These are phyloP conservation scores for Anolis sagrei DNA, from an alignment of 2,113 vertebrate species.

Conservation along the genomic window DNA sequence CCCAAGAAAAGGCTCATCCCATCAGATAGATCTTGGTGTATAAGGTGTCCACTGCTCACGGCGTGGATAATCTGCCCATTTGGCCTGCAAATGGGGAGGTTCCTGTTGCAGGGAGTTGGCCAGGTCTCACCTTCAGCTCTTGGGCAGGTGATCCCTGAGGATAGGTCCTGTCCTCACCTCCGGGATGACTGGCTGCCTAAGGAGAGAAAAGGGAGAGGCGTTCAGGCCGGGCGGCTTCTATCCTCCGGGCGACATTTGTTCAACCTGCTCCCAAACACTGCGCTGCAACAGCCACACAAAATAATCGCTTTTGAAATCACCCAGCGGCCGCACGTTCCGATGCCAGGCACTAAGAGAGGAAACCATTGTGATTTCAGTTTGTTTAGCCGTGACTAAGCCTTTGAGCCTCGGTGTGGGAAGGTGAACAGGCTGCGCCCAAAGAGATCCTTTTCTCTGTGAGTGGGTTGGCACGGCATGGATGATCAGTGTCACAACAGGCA, in stretches of 20 bases:
- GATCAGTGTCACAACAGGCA: neutral
- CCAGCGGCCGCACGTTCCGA: neutral
- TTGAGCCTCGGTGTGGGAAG: neutral
- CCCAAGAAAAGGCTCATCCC: neutral
- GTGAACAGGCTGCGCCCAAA: neutral
- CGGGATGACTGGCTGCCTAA: slow-evolving; percentile 84
- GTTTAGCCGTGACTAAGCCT: neutral
- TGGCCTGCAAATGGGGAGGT: neutral
- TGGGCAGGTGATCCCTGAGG: slow-evolving; percentile 55
- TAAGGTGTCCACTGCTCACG: accelerated
- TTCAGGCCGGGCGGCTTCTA: neutral
- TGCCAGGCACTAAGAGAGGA: no score
- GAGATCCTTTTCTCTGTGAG: neutral
- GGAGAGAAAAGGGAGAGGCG: slow-evolving; percentile 46
- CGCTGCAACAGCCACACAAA: neutral
- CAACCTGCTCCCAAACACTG: neutral
- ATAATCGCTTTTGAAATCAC: neutral
- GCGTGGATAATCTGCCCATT: slow-evolving; percentile 23
- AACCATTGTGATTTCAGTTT: neutral
- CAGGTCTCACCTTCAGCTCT: slow-evolving; percentile 41
- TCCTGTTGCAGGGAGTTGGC: slow-evolving; percentile 83
- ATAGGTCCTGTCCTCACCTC: slow-evolving; percentile 83
- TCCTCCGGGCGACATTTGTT: neutral
- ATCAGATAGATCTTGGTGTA: slow-evolving; percentile 52
- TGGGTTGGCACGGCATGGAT: neutral